Base-by-base conservation (phyloP, 2,113 vertebrate genomes). In the Turdus rufiventris region DNA sequence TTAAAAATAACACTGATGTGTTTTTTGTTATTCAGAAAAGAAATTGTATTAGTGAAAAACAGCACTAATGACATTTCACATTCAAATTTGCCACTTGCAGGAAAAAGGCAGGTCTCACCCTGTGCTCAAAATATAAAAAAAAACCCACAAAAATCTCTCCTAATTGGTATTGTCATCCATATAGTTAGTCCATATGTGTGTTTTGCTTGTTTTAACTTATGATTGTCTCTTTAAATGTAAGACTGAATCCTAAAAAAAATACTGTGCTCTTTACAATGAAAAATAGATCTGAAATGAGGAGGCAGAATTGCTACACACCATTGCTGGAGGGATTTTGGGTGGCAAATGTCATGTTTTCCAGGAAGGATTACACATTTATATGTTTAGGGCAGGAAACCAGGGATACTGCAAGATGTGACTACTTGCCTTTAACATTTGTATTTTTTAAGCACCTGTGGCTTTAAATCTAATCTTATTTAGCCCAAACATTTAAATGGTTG, bases 1-100 rank as follows among this genome's bases (percentile, higher is more conserved):
- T 98, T 98, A 97, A 98, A 98, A 98, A 97, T 98, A 98, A 97
- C 97, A 96, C 96, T 92, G 97, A 97, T 98, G 97, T 96, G 97
- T 97, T 98, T 96, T 98, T 98, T 98, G 97, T 98, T 97, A 97
- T 96, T 98, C 96, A 96, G 96, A 98, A 97, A 96, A 97, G 97
- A 92, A 96, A 94, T 93, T 68, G 91, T 95, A 86, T 96, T 94
- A 91, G 94, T 94, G 96, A 96, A 97, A 91, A 84, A 96, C 88
- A 96, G 96, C 93, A 85, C 82, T 97, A 97, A 97, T 91, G 94
- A 96, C 96, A 97, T 98, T 97, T 97, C 93, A 87, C 97, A 97
- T 96, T 97, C 97, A 97, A 95, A 95, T 94, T 80, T 91, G 90
- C 82, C 95, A 95, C 97, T 96, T 96, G 91, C 95, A 79, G 94